Conservation (phyloP, 2,888 invertebrate species). For the Epicampocera succincta region DNA sequence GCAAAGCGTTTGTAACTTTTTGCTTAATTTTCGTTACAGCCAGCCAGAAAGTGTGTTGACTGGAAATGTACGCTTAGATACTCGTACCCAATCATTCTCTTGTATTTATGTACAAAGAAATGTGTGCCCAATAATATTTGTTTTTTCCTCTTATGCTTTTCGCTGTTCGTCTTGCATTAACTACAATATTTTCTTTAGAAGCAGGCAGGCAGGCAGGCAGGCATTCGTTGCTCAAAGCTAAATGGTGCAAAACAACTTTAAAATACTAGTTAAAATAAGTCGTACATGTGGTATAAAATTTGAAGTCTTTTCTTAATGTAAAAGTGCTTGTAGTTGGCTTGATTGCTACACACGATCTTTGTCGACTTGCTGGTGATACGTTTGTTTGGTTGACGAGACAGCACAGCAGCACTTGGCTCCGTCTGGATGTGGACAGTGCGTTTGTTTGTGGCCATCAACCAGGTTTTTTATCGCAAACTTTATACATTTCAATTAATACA, state of each 20-base stretch:
- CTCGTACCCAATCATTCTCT: neutral
- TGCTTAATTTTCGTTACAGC: slow-evolving; percentile 36
- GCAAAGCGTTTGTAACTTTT: slow-evolving; percentile 46
- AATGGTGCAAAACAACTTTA: slow-evolving; percentile 59
- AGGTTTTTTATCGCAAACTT: too few relatives aligned
- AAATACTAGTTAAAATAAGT: slow-evolving; percentile 41
- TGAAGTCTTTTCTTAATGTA: neutral
- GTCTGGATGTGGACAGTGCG: too few relatives aligned
- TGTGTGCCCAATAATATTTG: slow-evolving; percentile 1
- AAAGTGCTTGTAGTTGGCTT: neutral
- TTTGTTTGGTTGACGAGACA: neutral
- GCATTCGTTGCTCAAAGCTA: slow-evolving; percentile 54
- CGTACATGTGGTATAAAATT: slow-evolving; percentile 16
- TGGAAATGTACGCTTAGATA: slow-evolving; percentile 2
- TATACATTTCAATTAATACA: too few relatives aligned
- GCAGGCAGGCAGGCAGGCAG: too few relatives aligned
- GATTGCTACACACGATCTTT: neutral
- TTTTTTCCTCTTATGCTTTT: neutral
- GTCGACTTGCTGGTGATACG: neutral
- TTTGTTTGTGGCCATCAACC: too few relatives aligned
- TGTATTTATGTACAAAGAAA: too few relatives aligned
- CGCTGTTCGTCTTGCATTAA: slow-evolving; percentile 12
- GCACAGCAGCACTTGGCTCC: too few relatives aligned
- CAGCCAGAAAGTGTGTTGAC: slow-evolving; percentile 18
- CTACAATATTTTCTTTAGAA: slow-evolving; percentile 40